Base-by-base conservation (phyloP, 2,797 vertebrate genomes). In the Staurois parvus region DNA sequence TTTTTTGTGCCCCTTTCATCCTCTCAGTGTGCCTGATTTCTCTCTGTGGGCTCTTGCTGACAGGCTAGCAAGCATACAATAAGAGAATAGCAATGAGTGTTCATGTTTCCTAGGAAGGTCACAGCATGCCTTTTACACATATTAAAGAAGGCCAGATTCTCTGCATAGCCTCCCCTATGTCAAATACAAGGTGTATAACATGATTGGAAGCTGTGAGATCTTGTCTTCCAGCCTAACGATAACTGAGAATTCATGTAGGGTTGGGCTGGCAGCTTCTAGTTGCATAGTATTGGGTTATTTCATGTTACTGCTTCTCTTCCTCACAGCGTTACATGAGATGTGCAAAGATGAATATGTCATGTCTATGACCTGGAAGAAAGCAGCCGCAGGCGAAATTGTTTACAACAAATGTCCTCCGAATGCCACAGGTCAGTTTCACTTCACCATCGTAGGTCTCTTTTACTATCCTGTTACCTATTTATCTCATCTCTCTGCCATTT, bases 361-460 rank as follows among this genome's bases (percentile, higher is more conserved):
- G 89, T 89, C 96, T 64, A 97, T 97, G 96, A 96, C 95, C 0
- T 99, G 98, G 98, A 99, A 99, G 92, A 97, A 96, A 91, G 96
- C 97, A 0, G 97, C 98, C 0, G 97, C 97, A 0, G 98, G 98
- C 78, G 98, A 99, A 90, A 96, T 96, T 3, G 96, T 98, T 92
- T 99, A 99, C 94, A 99, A 98, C 94, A 99, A 99, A 88, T 99
- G 98, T 92, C 97, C 98, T 88, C 96, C 97, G 88, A 99, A 99
- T 0, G 96, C 98, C 92, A 98, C 97, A 86, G 98, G 98, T 99
- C 90, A 95, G 95, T 72, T 77, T 45, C 30, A 19, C 29, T 66
- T 24, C 29, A 45, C 37, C 28, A 32, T 77, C 13, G 42, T 17
- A 48, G 52, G 42, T n/a, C 56, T 72, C 45, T 59, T 34, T 81